phyloP scores from a whole-genome alignment of 2,797 vertebrate species.

The Cichlasoma orientale region DNA sequence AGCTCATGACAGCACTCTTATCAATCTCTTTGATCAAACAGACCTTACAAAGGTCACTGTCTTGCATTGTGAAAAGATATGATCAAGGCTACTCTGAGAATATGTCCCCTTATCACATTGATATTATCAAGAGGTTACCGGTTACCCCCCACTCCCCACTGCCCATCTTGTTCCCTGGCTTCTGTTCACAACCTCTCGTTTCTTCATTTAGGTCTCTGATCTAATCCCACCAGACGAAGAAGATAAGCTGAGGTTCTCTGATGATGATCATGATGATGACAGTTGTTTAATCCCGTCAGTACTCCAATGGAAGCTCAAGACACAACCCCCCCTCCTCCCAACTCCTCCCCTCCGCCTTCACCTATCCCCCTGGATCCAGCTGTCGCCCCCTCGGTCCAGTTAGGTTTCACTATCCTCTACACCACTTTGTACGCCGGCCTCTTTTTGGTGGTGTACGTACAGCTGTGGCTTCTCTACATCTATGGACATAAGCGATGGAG shows the following conservation, averaged over 20 bases:
- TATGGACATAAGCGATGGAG: constrained; percentile 89
- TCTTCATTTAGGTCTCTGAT: constrained; percentile 17
- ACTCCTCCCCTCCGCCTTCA: constrained; percentile 53
- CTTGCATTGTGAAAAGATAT: neutral
- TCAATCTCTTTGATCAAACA: neutral
- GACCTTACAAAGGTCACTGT: neutral
- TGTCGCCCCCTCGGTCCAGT: constrained; percentile 84
- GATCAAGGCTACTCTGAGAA: neutral
- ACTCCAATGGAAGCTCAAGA: constrained; percentile 64
- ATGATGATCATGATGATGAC: constrained; percentile 10
- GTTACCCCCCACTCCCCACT: neutral
- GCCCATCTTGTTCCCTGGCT: neutral
- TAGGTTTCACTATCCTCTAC: constrained; percentile 88
- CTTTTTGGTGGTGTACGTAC: constrained; percentile 86
- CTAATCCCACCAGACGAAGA: neutral
- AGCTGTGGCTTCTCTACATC: constrained; percentile 88
- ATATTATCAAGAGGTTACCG: neutral
- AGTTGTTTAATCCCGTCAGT: neutral
- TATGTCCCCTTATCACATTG: neutral
- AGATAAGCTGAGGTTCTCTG: neutral
- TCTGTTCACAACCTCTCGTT: neutral
- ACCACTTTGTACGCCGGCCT: constrained; percentile 82
- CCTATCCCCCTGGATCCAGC: constrained; percentile 82
- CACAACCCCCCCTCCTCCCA: constrained; percentile 32
- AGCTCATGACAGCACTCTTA: neutral